Conservation (phyloP, 1,140 invertebrate genomes). For the Calliopsis andreniformis region DNA sequence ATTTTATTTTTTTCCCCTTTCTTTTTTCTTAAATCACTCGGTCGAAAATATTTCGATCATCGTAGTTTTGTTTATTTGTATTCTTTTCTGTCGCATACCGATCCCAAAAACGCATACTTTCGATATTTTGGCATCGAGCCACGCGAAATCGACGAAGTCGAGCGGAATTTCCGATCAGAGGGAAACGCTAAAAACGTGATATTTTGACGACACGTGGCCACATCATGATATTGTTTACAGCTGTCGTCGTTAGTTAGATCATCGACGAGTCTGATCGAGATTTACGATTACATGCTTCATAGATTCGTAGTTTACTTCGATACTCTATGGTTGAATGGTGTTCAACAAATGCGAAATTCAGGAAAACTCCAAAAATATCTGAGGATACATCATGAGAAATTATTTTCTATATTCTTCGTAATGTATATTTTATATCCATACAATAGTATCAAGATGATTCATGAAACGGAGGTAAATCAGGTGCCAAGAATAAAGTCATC, state of each 20-base stretch:
- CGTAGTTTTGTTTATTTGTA: conserved; percentile 41
- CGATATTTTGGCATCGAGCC: conserved; percentile 34
- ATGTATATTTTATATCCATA: too few relatives aligned
- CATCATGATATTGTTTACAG: conserved; percentile 37
- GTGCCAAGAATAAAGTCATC: too few relatives aligned
- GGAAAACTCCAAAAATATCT: conserved; percentile 17
- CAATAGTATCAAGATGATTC: too few relatives aligned
- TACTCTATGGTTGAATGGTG: conserved; percentile 19
- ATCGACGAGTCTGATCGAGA: conserved; percentile 19
- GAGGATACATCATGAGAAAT: not conserved
- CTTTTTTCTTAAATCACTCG: not conserved
- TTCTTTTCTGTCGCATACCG: not conserved
- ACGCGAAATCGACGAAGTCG: not conserved
- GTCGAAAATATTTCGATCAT: not conserved
- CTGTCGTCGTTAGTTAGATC: conserved; percentile 31
- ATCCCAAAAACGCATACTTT: conserved; percentile 24
- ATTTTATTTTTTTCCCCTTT: not conserved
- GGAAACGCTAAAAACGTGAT: conserved; percentile 37
- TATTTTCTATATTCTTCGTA: too few relatives aligned
- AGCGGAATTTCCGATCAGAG: conserved; percentile 1
- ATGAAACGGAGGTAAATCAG: too few relatives aligned
- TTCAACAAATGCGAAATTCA: conserved; percentile 9
- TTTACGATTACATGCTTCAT: too few relatives aligned
- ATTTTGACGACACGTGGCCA: conserved; percentile 15
- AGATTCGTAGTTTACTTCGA: too few relatives aligned